phyloP scores from a whole-genome alignment of 2,797 vertebrate genomes.

The Siniperca undulata region DNA sequence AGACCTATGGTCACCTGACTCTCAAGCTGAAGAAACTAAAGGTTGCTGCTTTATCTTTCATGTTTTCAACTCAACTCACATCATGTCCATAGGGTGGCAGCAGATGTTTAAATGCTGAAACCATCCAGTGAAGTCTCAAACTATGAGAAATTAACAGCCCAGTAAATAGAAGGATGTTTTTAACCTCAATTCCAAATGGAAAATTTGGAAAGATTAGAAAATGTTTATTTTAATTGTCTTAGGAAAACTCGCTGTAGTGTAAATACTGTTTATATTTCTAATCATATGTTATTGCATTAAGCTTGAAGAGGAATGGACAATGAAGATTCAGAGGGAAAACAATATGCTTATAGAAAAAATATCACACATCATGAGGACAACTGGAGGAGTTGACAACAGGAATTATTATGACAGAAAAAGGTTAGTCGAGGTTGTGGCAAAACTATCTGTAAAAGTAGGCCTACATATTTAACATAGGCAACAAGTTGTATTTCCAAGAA shows the following conservation, averaged over 20 bases:
- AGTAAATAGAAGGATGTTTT: neutral
- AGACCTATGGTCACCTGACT: constrained; percentile 75
- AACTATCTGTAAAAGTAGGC: neutral
- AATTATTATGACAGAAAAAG: constrained; percentile 81
- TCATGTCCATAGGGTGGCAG: constrained; percentile 30
- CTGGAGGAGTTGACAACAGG: constrained; percentile 74
- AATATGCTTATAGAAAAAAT: constrained; percentile 85
- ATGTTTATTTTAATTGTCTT: neutral
- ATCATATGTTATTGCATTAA: constrained; percentile 50
- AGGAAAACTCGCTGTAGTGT: neutral
- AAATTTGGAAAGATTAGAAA: neutral
- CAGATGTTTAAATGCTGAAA: constrained; percentile 14
- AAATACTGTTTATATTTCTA: neutral
- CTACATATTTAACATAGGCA: neutral
- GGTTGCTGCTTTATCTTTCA: constrained; percentile 65
- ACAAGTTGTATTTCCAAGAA: constrained; percentile 12
- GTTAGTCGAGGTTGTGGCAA: constrained; percentile 60
- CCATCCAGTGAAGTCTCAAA: neutral
- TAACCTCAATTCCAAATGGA: neutral
- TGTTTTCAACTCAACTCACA: constrained; percentile 13
- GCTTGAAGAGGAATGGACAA: constrained; percentile 81
- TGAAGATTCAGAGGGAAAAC: constrained; percentile 83
- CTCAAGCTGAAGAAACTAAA: constrained; percentile 84
- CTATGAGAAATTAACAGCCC: neutral
- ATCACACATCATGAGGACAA: constrained; percentile 81